Conservation (phyloP, 2,888 invertebrate species). For the Gasteruption jaculator region DNA sequence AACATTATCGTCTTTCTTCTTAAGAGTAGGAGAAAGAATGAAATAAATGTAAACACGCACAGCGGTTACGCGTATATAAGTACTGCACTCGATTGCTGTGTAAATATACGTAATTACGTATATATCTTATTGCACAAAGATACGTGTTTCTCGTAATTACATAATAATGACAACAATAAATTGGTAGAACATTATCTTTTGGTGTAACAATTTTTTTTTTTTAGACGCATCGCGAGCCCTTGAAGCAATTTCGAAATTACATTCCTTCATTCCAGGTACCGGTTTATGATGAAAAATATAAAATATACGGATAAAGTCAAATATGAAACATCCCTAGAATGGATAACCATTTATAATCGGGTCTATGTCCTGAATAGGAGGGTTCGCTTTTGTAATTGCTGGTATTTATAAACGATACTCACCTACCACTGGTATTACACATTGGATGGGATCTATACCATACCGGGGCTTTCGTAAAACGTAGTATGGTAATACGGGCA, state of each 20-base stretch:
- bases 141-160: no score
- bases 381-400: conserved; percentile 49
- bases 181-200: no score
- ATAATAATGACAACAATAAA: no score
- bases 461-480: conserved; percentile 32
- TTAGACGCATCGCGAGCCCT: no score
- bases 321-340: conserved; percentile 9
- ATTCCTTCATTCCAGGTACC: no score
- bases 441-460: conserved; percentile 14
- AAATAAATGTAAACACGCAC: conserved; percentile 29
- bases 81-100: no score
- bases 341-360: conserved; percentile 32
- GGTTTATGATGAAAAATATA: no score
- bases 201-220: no score
- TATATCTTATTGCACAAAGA: no score
- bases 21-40: conserved; percentile 3
- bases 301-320: conserved; percentile 24
- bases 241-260: no score
- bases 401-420: conserved; percentile 51
- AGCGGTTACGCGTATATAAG: conserved; percentile 4
- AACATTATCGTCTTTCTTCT: conserved; percentile 7
- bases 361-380: conserved; percentile 32
- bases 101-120: no score
- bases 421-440: conserved; percentile 27
- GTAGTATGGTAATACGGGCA: conserved; percentile 52